Conservation (phyloP, 2,888 invertebrate species). For the Nephrotoma guestfalica region DNA sequence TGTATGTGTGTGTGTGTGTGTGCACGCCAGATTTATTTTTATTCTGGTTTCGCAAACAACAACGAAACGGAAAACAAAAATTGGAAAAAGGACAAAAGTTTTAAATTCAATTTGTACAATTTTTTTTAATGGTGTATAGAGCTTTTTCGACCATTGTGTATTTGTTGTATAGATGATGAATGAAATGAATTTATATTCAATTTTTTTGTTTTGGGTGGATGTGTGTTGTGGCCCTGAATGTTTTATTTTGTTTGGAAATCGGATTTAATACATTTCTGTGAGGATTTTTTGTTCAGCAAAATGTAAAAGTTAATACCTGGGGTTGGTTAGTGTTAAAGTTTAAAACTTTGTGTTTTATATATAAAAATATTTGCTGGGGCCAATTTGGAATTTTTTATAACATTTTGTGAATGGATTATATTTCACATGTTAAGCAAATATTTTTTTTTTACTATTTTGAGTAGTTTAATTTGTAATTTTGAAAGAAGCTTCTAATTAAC, state of each 20-base stretch:
- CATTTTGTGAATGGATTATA: not conserved
- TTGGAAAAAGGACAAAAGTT: not conserved
- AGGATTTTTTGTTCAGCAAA: not conserved
- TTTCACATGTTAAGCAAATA: not conserved
- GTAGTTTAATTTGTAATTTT: not conserved
- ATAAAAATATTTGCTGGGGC: not conserved
- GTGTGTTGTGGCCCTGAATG: not conserved
- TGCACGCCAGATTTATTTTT: not conserved
- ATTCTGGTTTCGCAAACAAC: not conserved
- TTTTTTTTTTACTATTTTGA: not conserved
- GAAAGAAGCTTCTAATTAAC: not conserved
- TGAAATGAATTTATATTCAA: not conserved
- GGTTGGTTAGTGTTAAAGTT: not conserved
- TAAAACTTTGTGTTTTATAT: not conserved
- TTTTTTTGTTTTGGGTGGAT: not conserved
- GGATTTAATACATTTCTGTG: not conserved
- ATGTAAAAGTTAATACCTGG: not conserved
- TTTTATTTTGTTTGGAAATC: not conserved
- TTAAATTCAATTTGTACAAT: not conserved
- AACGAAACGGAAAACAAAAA: not conserved
- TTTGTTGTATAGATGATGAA: not conserved
- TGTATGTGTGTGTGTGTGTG: not conserved
- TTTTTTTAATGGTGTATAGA: not conserved
- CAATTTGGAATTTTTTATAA: not conserved
- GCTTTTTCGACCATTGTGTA: not conserved